Conservation (phyloP, 37 sponge, comb jelly and placozoan species). For the Agelas oroides region DNA sequence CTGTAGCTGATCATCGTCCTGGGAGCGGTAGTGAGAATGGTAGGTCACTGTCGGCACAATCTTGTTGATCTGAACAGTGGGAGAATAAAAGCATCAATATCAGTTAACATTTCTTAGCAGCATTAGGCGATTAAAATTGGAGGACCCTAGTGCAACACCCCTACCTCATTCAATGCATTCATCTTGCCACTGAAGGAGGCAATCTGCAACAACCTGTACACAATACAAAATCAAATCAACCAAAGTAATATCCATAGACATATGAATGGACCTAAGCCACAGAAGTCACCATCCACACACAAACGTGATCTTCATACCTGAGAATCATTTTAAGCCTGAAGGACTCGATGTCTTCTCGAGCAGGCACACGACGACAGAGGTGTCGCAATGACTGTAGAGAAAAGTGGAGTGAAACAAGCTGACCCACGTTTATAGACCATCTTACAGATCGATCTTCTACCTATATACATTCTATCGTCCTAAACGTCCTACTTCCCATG, state of each 20-base stretch:
- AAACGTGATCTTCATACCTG: slow-evolving; percentile 51
- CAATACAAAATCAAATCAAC: neutral
- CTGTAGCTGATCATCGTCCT: slow-evolving; percentile 77
- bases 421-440: too few relatives aligned
- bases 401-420: neutral
- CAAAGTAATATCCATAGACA: too few relatives aligned
- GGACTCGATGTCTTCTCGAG: slow-evolving; percentile 68
- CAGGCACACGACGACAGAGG: slow-evolving; percentile 57
- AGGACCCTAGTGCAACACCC: too few relatives aligned
- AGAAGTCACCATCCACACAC: too few relatives aligned
- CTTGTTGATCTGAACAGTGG: slow-evolving; percentile 69
- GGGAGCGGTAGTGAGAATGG: slow-evolving; percentile 54
- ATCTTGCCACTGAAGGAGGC: slow-evolving; percentile 98
- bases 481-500: too few relatives aligned
- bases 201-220: slow-evolving; percentile 79
- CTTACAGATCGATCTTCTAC: too few relatives aligned
- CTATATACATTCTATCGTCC: too few relatives aligned
- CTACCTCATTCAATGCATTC: slow-evolving; percentile 97
- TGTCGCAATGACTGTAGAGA: slow-evolving; percentile 74
- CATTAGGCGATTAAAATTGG: too few relatives aligned
- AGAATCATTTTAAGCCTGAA: slow-evolving; percentile 91
- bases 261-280: neutral
- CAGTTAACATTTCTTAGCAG: too few relatives aligned
- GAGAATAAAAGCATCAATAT: neutral
- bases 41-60: slow-evolving; percentile 67